Evolutionary conservation across 1,140 invertebrate genomes (phyloP).

Genomic region (Drosophila pseudoobscura): DNA sequence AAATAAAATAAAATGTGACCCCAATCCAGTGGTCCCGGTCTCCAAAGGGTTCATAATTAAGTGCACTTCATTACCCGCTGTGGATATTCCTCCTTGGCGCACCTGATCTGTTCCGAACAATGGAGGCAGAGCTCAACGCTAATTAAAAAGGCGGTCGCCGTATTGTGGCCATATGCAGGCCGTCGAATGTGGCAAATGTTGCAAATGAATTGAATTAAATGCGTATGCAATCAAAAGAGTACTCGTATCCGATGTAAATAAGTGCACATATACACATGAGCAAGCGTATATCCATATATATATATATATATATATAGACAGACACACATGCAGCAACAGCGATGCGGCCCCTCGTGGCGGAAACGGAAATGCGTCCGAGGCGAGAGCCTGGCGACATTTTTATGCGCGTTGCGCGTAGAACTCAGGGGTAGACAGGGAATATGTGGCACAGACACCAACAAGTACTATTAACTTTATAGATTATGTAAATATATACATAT

Average conservation of each 20-base stretch:
- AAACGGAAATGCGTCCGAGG: constrained; percentile 65
- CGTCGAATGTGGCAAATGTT: constrained; percentile 18
- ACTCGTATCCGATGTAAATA: constrained; percentile 3
- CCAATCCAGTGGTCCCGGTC: not conserved
- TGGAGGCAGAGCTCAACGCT: constrained; percentile 12
- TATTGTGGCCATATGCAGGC: constrained; percentile 49
- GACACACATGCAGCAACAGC: constrained; percentile 39
- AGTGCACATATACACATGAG: not conserved
- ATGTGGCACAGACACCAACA: no score
- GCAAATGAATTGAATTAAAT: constrained; percentile 72
- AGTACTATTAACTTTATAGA: no score
- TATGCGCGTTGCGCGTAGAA: not conserved
- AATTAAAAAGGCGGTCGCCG: constrained; percentile 41
- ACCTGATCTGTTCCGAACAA: constrained; percentile 16
- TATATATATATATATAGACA: constrained; percentile 13
- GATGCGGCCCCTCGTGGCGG: constrained; percentile 44
- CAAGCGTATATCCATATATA: not conserved
- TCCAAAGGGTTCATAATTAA: constrained; percentile 42
- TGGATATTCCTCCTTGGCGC: constrained; percentile 14
- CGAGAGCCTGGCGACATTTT: constrained; percentile 46
- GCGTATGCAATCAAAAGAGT: constrained; percentile 58
- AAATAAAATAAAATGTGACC: constrained; percentile 39
- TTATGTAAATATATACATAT: no score
- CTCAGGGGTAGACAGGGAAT: no score
- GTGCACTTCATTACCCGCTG: constrained; percentile 40